Conservation (phyloP, 2,888 invertebrate genomes). For the Biston betularia region DNA sequence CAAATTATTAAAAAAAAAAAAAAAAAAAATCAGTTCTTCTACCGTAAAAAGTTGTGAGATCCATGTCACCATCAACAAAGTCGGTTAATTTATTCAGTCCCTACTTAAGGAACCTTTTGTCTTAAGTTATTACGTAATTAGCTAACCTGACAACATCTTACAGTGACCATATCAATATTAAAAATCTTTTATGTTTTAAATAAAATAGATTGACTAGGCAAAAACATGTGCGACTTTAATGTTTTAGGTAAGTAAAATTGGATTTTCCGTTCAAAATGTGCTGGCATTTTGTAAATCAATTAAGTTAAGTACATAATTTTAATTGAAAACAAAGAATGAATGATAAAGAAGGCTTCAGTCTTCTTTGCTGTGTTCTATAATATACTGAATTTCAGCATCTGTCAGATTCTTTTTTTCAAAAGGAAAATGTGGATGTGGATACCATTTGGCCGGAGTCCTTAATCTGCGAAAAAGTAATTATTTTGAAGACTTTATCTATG, state of each 20-base stretch:
- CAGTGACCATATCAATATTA: too few species aligned
- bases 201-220: too few species aligned
- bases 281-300: not conserved
- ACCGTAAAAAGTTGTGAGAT: too few species aligned
- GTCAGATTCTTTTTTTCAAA: conserved; percentile 76
- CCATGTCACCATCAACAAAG: too few species aligned
- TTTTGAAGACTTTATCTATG: not conserved
- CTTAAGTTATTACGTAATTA: too few species aligned
- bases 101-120: too few species aligned
- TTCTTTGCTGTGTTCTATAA: conserved; percentile 69
- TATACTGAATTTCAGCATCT: conserved; percentile 61
- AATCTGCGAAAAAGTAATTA: conserved; percentile 7
- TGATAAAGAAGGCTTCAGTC: conserved; percentile 55
- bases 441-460: conserved; percentile 42
- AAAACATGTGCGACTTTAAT: not conserved
- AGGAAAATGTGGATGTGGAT: conserved; percentile 73
- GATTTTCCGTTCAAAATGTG: not conserved
- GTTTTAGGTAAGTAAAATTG: not conserved
- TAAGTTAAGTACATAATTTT: not conserved
- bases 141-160: too few species aligned
- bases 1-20: too few species aligned
- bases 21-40: too few species aligned
- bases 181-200: too few species aligned
- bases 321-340: too few species aligned
- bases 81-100: too few species aligned